Base-by-base conservation (phyloP, 2,797 vertebrate genomes). In the Pipistrellus kuhlii region DNA sequence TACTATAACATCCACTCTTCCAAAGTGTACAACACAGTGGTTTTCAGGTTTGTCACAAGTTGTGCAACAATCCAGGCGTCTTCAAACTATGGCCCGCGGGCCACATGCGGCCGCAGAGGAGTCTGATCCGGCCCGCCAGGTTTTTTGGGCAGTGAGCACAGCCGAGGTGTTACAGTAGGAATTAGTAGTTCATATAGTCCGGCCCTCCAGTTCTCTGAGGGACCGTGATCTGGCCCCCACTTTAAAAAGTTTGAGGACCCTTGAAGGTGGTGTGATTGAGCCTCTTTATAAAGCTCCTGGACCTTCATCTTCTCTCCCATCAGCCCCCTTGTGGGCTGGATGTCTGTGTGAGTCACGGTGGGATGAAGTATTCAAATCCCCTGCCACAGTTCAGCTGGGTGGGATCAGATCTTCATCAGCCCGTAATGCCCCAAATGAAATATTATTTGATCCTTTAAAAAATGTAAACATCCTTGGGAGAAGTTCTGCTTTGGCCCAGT, bases 371-470 rank as follows among this genome's bases (percentile, higher is more conserved):
- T 66, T 64, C n/a, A 12, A 32, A 53, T 35, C 8, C 38, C 30
- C 27, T 35, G 17, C 21, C 69, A 27, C 3, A 23, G 44, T 18
- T 25, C 5, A 46, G 13, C 20, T 51, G 21, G 14, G 21, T 55
- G n/a, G 46, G 32, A 15, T 57, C 27, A 14, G 59, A 57, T 53
- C 41, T 66, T 78, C 13, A 11, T 10, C 27, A 83, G 14, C 55
- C 35, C 81, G 41, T 30, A 8, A 13, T 38, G 30, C 46, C 9
- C 66, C 62, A n/a, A 13, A 46, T 55, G 53, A 55, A 55, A 38
- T 72, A 76, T 76, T 32, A 23, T 77, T 81, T 57, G 68, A 48
- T 55, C 75, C n/a, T 69, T 91, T 75, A 48, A 68, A 83, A 75
- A 46, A 88, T 23, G 17, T 17, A 35, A 62, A 5, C 66, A 62